Base-by-base conservation (phyloP, 1,140 invertebrate species). In the Oscheius sp. region DNA sequence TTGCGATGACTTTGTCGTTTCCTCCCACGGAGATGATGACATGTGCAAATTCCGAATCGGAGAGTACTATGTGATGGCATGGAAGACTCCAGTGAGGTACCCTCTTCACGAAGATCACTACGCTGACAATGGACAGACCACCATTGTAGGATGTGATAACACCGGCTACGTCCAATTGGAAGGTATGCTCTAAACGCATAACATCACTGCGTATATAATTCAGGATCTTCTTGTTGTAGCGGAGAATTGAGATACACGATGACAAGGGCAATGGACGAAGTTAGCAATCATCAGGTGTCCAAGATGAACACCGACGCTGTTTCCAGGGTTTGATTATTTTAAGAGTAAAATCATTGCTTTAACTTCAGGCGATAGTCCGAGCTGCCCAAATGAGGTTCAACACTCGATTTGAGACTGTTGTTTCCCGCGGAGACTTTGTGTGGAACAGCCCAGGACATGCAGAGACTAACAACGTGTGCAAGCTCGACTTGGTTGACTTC, bases 1-100 rank as follows among this genome's bases (percentile, higher is more conserved):
- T 13, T n/a, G 13, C 18, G 61, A 63, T 26, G 61, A 63, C 36
- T 63, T 63, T 32, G 61, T 63, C 31, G 32, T 63, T 32, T 42
- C 32, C 20, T 34, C 61, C 31, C 10, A 63, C 36, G 18, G 15
- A n/a, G 10, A 29, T 18, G 36, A 26, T 0, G 31, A 63, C 36
- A 34, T 7, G 15, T 63, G 61, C 31, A 63, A 63, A 34, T 63
- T 63, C 31, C 32, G 61, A 34, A 26, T 32, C 18, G 31, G 35
- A 7, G 10, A 34, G 36, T 63, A 63, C 61, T 42, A n/a, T 32
- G 26, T 63, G 28, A 36, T 63, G 32, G 61, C 61, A 26, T 63
- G 36, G 32, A 32, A 63, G 26, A 63, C 61, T n/a, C 49, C 49
- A 4, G 49, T 7, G 23, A 26, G 28, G 7, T 55, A 55, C 23